Evolutionary conservation across 2,797 vertebrate species (phyloP).

Genomic region (Danionella dracula): DNA sequence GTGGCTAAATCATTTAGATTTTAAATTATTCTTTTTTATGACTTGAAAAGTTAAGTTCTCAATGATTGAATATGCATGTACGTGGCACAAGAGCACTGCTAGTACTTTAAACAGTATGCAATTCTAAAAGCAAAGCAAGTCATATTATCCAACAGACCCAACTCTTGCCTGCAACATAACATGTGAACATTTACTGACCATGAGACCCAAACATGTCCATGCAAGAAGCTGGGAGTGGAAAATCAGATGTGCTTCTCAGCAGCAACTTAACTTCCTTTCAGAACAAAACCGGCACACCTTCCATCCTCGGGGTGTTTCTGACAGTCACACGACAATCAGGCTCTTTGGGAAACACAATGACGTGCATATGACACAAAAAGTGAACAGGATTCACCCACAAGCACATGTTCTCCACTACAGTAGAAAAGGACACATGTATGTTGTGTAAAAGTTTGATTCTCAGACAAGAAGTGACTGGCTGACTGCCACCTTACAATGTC

Average conservation of each 20-base stretch:
- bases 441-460: not conserved
- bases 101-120: too few species aligned
- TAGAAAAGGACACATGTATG: not conserved
- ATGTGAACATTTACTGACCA: not conserved
- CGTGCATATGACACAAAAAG: not conserved
- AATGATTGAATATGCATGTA: not conserved
- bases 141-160: too few species aligned
- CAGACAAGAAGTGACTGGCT: not conserved
- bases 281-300: constrained; percentile 22
- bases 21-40: not conserved
- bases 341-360: not conserved
- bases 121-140: too few species aligned
- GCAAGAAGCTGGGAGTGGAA: constrained; percentile 1
- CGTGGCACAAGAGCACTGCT: too few species aligned
- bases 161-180: too few species aligned
- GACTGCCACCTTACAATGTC: not conserved
- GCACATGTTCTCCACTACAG: not conserved
- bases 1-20: too few species aligned
- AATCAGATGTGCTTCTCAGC: not conserved
- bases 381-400: not conserved
- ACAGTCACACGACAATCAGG: constrained; percentile 29
- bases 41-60: not conserved
- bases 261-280: not conserved
- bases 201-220: constrained; percentile 14
- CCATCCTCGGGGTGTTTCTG: constrained; percentile 27